Base-by-base conservation (phyloP, 2,888 invertebrate species). In the Lordiphosa andalusiaca region DNA sequence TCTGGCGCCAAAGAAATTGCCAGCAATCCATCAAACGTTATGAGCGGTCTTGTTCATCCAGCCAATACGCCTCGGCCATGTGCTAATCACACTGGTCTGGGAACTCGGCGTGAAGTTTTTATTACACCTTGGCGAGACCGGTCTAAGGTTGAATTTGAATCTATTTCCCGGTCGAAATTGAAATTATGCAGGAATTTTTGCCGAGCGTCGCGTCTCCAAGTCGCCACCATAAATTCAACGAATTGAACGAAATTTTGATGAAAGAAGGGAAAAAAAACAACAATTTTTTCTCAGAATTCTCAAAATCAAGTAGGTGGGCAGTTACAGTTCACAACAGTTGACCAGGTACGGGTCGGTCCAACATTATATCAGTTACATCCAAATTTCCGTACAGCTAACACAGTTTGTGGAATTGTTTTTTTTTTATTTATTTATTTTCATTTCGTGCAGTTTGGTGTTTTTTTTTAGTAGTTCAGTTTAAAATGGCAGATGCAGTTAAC, bases 1-100 rank as follows among this genome's bases (percentile, higher is more conserved):
- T 67, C 69, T 84, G 84, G 85, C 85, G 84, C 85, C 85, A 82
- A 74, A 73, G 76, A 85, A 81, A 85, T 78, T 78, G 64, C 53
- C 69, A 74, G 67, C 69, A 70, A 84, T 85, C 72, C 69, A 85
- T 84, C 82, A 85, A 65, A 57, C 51, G 53, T 47, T 63, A 61
- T 57, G 67, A 72, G 61, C 61, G 57, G 54, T 67, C 69, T 67
- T 67, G 44, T 57, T 63, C 67, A 67, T 71, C 71, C 41, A 57
- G 40, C 53, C 60, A 53, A 44, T 69, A 60, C 57, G 68, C 62
- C 53, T 41, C 39, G 23, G 51, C 65, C 73, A 69, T 80, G 77
- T 78, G 77, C 67, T 77, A 77, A 74, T 74, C 70, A 59, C 46
- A 59, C 46, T 57, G 35, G 38, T 52, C 51, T 41, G 50, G 67